A percentile compares a stretch with the other conserved stretches of the same genome.
Evolutionary conservation across 2,888 invertebrate genomes (phyloP).

Genomic region (Eutolmus rufibarbis): DNA sequence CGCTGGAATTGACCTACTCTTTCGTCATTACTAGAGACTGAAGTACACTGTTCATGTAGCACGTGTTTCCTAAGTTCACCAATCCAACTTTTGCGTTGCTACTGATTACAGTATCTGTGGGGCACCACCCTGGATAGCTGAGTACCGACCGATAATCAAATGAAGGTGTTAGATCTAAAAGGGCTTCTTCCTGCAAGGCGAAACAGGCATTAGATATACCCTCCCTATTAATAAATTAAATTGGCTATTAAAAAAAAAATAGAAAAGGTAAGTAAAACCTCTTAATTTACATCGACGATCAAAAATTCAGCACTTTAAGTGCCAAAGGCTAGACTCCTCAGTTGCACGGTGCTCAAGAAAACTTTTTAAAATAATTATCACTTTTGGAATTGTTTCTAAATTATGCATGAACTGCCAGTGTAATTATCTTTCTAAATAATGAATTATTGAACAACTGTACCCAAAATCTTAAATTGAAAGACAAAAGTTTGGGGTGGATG

Average conservation of each 20-base stretch:
- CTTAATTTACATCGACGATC: background rate
- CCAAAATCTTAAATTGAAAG: too few species aligned
- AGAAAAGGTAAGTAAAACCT: too few species aligned
- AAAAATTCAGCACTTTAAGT: background rate
- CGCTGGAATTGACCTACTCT: slow-evolving; percentile 64
- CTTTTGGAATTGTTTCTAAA: too few species aligned
- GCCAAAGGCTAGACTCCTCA: too few species aligned
- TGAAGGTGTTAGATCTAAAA: slow-evolving; percentile 65
- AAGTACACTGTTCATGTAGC: slow-evolving; percentile 88
- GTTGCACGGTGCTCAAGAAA: too few species aligned
- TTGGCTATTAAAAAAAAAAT: too few species aligned
- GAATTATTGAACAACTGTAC: too few species aligned
- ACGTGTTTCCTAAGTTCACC: slow-evolving; percentile 85
- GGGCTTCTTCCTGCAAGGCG: slow-evolving; percentile 55
- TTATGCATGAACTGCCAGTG: too few species aligned
- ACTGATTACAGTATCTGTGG: slow-evolving; percentile 50
- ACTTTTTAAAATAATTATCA: too few species aligned
- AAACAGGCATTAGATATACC: background rate
- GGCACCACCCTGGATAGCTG: slow-evolving; percentile 59
- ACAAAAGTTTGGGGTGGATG: too few species aligned
- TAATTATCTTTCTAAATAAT: too few species aligned
- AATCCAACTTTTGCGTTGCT: slow-evolving; percentile 69
- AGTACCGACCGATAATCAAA: slow-evolving; percentile 60
- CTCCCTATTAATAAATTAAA: background rate
- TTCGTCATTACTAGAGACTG: slow-evolving; percentile 85